Conservation (phyloP, 2,888 invertebrate species). For the Dryococelus australis region DNA sequence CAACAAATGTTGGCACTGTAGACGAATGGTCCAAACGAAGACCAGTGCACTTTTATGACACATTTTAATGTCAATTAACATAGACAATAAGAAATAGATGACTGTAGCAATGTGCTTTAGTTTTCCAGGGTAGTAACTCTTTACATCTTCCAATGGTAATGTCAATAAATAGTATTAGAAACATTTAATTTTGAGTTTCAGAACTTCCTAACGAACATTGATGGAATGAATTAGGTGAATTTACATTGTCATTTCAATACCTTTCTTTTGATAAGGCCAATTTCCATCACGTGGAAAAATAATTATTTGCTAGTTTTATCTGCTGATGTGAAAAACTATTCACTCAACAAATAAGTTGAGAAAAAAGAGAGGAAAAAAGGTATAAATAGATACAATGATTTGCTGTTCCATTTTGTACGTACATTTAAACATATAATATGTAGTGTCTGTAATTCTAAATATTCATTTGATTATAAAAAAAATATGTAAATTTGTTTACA, state of each 20-base stretch:
- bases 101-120: slow-evolving; percentile 16
- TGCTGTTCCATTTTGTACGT: neutral
- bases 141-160: neutral
- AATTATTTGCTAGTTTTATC: slow-evolving; percentile 19
- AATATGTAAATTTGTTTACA: too few relatives aligned
- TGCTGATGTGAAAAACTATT: neutral
- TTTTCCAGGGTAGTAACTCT: neutral
- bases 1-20: neutral
- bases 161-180: slow-evolving; percentile 2
- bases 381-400: neutral
- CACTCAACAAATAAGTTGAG: neutral
- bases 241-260: neutral
- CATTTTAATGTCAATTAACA: slow-evolving; percentile 20
- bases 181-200: neutral
- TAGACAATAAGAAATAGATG: slow-evolving; percentile 13
- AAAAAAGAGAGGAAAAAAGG: neutral
- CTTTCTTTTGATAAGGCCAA: neutral
- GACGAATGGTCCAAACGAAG: neutral
- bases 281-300: neutral
- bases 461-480: neutral
- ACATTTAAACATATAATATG: neutral
- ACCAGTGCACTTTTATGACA: slow-evolving; percentile 12
- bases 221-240: neutral
- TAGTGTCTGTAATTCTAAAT: slow-evolving; percentile 21
- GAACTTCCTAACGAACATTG: neutral